These are phyloP conservation scores for Danio tinwini DNA, from an alignment of 2,797 vertebrate species.

Conservation along the genomic window DNA sequence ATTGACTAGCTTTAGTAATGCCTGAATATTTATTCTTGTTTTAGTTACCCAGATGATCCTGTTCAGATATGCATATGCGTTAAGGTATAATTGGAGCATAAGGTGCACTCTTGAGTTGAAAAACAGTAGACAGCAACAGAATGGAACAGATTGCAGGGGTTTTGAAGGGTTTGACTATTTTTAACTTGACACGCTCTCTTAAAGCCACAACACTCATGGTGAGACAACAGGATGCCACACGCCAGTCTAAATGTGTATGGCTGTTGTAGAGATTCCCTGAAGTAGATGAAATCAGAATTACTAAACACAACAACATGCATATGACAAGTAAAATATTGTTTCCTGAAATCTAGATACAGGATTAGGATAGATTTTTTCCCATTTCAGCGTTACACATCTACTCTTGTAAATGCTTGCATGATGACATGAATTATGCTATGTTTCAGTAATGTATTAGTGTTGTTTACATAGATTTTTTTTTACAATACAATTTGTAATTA, in stretches of 20 bases:
- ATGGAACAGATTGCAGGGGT: conserved; percentile 16
- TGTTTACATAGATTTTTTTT: too few relatives aligned
- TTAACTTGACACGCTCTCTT: conserved; percentile 10
- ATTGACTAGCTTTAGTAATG: neutral
- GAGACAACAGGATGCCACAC: neutral
- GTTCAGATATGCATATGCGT: neutral
- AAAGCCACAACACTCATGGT: neutral
- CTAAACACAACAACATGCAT: too few relatives aligned
- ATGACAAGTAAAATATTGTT: too few relatives aligned
- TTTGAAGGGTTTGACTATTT: conserved; percentile 19
- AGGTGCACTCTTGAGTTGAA: neutral
- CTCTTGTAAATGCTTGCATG: too few relatives aligned
- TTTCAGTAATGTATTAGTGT: too few relatives aligned
- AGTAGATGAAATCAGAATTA: neutral
- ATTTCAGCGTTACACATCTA: too few relatives aligned
- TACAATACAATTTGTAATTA: too few relatives aligned
- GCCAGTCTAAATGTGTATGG: neutral
- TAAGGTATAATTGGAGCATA: neutral
- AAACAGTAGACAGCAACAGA: neutral
- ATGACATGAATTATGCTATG: too few relatives aligned
- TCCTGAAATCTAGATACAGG: too few relatives aligned
- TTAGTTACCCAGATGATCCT: neutral
- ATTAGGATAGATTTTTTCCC: too few relatives aligned
- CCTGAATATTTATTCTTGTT: neutral
- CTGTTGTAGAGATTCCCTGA: neutral